Evolutionary conservation across 2,888 invertebrate genomes (phyloP), one percentile per base, ranked within the genome.

Genomic region (Stomorhina lunata): DNA sequence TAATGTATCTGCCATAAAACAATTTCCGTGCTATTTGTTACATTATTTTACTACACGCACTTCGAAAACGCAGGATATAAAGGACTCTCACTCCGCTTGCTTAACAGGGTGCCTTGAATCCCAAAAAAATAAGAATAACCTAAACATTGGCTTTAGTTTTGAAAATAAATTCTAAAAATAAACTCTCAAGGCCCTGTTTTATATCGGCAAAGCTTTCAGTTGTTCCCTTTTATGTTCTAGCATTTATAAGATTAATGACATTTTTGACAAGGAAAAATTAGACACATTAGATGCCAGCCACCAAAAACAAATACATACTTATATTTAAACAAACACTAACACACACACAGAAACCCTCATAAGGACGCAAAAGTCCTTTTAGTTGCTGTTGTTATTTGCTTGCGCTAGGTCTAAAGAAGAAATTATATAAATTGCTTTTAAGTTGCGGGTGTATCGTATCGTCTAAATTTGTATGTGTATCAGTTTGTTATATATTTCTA

Each of bases 191-290:
- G n/a, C n/a, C n/a, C n/a, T n/a, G n/a, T n/a, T n/a, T n/a, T n/a
- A n/a, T n/a, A n/a, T n/a, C n/a, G n/a, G n/a, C n/a, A n/a, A n/a
- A n/a, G n/a, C n/a, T n/a, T n/a, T n/a, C n/a, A n/a, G n/a, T n/a
- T n/a, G n/a, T n/a, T n/a, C n/a, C n/a, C n/a, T n/a, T n/a, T n/a
- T n/a, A 34, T 55, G 43, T 20, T 7, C 45, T 57, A 20, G 63
- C 57, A 75, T 68, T 79, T 81, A 68, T 45, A 89, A 88, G 89
- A 88, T 88, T 88, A 89, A 88, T 88, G 89, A 88, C 85, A 85
- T 89, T 88, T 88, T 87, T 89, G 88, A 88, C 89, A 89, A 87
- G 88, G 88, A 88, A 88, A 88, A 88, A 88, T 88, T 88, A 89
- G 89, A 88, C 88, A 88, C 82, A 82, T 82, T 82, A 79, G 82